Conservation (phyloP, 2,797 vertebrate genomes). For the Cyprinodon diabolis region DNA sequence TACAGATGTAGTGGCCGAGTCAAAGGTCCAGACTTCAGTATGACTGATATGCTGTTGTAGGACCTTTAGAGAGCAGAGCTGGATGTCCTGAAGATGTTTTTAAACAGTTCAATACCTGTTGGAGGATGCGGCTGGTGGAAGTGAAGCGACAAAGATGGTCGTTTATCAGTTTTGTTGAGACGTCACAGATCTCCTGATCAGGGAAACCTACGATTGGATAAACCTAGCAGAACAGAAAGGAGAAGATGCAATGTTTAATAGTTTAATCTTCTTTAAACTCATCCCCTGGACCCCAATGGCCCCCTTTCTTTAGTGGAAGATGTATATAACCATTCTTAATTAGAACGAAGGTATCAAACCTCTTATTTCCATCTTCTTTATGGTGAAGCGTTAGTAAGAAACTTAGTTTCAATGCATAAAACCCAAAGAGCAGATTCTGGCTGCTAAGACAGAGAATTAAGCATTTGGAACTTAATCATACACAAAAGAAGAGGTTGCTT, state of each 20-base stretch:
- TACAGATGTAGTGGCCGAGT: too few species aligned
- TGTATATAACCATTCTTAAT: too few species aligned
- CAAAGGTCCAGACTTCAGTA: too few species aligned
- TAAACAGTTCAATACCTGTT: constrained; percentile 73
- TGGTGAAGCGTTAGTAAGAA: background rate
- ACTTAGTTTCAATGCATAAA: background rate
- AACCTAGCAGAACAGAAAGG: constrained; percentile 69
- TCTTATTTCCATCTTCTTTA: background rate
- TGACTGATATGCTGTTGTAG: too few species aligned
- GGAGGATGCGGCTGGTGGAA: constrained; percentile 75
- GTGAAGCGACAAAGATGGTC: constrained; percentile 72
- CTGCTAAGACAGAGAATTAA: background rate
- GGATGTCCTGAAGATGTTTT: background rate
- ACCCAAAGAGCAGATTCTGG: background rate
- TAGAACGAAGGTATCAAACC: too few species aligned
- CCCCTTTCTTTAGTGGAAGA: too few species aligned
- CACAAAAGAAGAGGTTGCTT: background rate
- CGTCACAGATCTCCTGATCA: constrained; percentile 76
- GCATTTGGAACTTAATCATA: background rate
- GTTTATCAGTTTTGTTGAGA: constrained; percentile 64
- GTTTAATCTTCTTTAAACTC: background rate
- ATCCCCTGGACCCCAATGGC: background rate
- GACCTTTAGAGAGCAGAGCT: too few species aligned
- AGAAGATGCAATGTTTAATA: background rate
- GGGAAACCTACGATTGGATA: constrained; percentile 84